Evolutionary conservation across 2,888 invertebrate genomes (phyloP), one percentile per base, ranked within the genome.

Genomic region (Philhelius pedissequus): DNA sequence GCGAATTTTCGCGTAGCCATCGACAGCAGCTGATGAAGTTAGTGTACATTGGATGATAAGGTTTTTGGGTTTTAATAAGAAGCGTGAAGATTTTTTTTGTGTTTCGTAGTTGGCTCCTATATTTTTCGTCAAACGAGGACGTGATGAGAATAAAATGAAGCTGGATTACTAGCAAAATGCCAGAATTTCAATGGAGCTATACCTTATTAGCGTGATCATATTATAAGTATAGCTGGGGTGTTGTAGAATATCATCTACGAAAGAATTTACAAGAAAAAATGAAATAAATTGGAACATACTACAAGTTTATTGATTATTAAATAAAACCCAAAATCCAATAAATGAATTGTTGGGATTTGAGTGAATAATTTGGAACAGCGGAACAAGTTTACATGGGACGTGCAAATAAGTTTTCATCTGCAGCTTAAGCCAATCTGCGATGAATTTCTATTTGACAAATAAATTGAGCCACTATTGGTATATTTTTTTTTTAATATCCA

Each of bases 131-230:
- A 38, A n/a, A 43, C 20, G 9, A 27, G 11, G 64, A 83, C 82
- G 78, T 83, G 82, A n/a, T 27, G 15, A n/a, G 82, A 83, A 83
- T 83, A 56, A 32, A 70, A 35, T 18, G 43, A 52, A 43, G 18
- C 9, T 32, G 35, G 22, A 62, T 62, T 43, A 18, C 27, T 13
- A 15, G 13, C 5, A 30, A 30, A 11, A 48, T 20, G 52, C 4
- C 62, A 40, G 13, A 32, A 11, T 66, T 64, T 56, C 35, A 52
- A 77, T 60, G 45, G 64, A 66, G 45, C 38, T n/a, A 48, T 68
- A 77, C 38, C 68, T 82, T 66, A 76, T 77, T 82, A 75, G 52
- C 50, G 48, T 69, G 68, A 82, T 82, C 68, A 71, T 68, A 35
- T 73, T 73, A 54, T 66, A 68, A 54, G 27, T 18, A n/a, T n/a